Base-by-base conservation (phyloP, 1,140 invertebrate species). In the Neuroterus valhalla region DNA sequence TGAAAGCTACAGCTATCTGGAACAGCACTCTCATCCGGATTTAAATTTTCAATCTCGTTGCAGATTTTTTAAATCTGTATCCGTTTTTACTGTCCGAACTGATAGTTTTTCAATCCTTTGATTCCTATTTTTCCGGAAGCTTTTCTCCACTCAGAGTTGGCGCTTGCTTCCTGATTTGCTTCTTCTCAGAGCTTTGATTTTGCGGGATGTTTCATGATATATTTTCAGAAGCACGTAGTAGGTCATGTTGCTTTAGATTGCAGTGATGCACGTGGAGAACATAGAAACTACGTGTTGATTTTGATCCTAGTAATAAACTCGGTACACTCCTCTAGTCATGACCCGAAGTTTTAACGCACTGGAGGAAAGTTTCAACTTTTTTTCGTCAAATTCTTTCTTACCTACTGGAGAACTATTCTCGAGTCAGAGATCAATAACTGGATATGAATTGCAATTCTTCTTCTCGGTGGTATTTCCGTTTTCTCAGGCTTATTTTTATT, bases 1-100 rank as follows among this genome's bases (percentile, higher is more conserved):
- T 26, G 5, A 62, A 62, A 26, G 26, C 55, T 62, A 62, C 31
- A 62, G 55, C 26, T 62, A 62, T 62, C 55, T 62, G 55, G 55
- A 31, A 15, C 55, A 62, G 55, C 55, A 31, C 52, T 62, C 52
- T 31, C 23, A 38, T 38, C 23, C 23, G 55, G 55, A 62, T 62
- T 62, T 62, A 62, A 23, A 62, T 38, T 62, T 62, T 62, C 55
- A 31, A 62, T 62, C n/a, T 62, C 23, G 26, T 62, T 62, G 26
- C 55, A 62, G 55, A 62, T 62, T 62, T 62, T 62, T 15, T 2
- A 62, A 62, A 62, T 62, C 55, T 38, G 26, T 15, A 62, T 62
- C 55, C n/a, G 1, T 3, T 15, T 62, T 62, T 31, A n/a, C 23
- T n/a, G 8, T 62, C 15, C 14, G 1, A n/a, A 11, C 31, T 62